Evolutionary conservation across 2,888 invertebrate species (phyloP).

Genomic region (Spatulosminthurus flaviceps): DNA sequence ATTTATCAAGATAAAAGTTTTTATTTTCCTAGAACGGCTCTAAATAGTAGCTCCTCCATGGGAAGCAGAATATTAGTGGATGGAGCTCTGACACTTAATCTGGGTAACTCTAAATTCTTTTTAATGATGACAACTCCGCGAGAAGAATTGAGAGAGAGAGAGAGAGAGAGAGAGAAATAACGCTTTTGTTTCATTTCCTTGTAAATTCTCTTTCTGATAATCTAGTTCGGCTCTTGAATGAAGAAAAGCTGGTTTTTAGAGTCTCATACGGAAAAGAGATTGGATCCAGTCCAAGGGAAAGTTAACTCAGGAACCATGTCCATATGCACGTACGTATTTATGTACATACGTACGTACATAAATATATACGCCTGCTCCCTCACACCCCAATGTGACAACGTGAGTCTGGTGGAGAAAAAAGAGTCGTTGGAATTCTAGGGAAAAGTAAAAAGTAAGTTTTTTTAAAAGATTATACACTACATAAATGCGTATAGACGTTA

Average conservation of each 20-base stretch:
- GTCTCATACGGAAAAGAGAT: neutral
- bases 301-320: neutral
- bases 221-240: neutral
- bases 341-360: too few relatives aligned
- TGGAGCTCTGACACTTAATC: neutral
- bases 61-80: neutral
- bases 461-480: too few relatives aligned
- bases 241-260: neutral
- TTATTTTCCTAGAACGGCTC: neutral
- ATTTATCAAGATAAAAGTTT: slow-evolving; percentile 1
- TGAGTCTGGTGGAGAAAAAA: too few relatives aligned
- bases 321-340: neutral
- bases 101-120: slow-evolving; percentile 27
- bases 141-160: slow-evolving; percentile 1
- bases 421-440: too few relatives aligned
- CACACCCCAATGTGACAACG: too few relatives aligned
- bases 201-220: slow-evolving; percentile 22
- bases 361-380: too few relatives aligned
- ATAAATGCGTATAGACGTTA: too few relatives aligned
- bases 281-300: slow-evolving; percentile 27
- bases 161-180: neutral
- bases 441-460: too few relatives aligned
- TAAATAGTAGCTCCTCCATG: neutral
- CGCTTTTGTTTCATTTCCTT: slow-evolving; percentile 34
- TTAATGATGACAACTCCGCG: slow-evolving; percentile 26